A percentile compares a stretch with the other conserved stretches of the same genome.
These are phyloP conservation scores for Sarcophilus harrisii DNA, from an alignment of 2,797 vertebrate genomes.

Conservation along the genomic window DNA sequence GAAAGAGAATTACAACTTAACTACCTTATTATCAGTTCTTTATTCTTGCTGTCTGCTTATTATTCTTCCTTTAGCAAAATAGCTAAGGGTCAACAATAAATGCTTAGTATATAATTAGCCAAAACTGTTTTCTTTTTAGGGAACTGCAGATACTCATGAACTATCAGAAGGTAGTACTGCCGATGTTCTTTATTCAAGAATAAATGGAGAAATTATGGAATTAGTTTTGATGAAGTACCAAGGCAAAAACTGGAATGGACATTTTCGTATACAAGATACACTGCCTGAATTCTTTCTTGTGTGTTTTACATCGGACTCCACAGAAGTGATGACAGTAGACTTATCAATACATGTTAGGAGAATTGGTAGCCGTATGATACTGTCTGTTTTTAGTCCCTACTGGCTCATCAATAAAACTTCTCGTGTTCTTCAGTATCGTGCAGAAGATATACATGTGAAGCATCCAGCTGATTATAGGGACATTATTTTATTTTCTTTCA, in stretches of 20 bases:
- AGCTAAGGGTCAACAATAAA: neutral
- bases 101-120: neutral
- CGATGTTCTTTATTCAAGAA: constrained; percentile 91
- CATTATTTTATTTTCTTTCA: constrained; percentile 95
- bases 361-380: constrained; percentile 82
- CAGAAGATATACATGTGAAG: constrained; percentile 92
- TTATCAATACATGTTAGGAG: constrained; percentile 87
- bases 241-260: constrained; percentile 94
- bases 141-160: constrained; percentile 88
- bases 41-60: neutral
- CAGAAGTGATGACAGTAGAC: constrained; percentile 85
- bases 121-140: constrained; percentile 83
- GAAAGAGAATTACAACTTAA: neutral
- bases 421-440: constrained; percentile 94
- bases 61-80: neutral
- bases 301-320: constrained; percentile 87
- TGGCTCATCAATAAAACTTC: constrained; percentile 99
- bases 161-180: constrained; percentile 90
- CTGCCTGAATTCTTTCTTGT: constrained; percentile 91
- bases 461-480: constrained; percentile 94
- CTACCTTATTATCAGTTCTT: neutral
- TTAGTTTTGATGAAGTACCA: constrained; percentile 92
- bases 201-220: constrained; percentile 90
- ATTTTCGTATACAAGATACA: constrained; percentile 85
- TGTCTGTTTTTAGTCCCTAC: constrained; percentile 95